Conservation (phyloP, 2,888 invertebrate genomes). For the Ophonus ardosiacus region DNA sequence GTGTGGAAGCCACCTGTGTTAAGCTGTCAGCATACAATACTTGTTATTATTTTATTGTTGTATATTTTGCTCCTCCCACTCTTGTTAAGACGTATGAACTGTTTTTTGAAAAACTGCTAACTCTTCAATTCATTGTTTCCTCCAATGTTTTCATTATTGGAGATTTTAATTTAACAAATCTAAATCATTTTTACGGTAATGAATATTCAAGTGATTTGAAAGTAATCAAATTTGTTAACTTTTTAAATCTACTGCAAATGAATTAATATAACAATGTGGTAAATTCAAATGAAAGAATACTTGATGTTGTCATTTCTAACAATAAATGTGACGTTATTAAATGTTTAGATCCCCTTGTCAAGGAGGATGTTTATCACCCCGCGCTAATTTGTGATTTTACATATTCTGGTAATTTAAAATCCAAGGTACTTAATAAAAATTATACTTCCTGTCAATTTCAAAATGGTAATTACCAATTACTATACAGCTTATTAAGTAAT, state of each 20-base stretch:
- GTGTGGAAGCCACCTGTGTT: not conserved
- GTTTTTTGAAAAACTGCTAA: not conserved
- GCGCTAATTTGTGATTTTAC: not conserved
- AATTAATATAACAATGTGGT: not conserved
- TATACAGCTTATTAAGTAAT: not conserved
- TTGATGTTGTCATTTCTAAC: not conserved
- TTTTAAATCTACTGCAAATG: conserved; percentile 5
- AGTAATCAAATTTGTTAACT: not conserved
- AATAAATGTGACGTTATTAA: not conserved
- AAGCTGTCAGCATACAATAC: not conserved
- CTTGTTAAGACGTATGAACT: not conserved
- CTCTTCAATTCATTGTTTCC: not conserved
- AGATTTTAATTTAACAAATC: conserved; percentile 15
- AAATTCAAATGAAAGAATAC: not conserved
- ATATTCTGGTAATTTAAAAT: not conserved
- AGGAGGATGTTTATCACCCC: not conserved
- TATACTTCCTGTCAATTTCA: not conserved
- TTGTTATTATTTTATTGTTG: not conserved
- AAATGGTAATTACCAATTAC: not conserved
- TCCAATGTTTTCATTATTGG: not conserved
- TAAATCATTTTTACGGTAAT: not conserved
- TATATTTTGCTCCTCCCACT: conserved; percentile 7
- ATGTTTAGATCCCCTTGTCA: not conserved
- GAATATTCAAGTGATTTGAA: conserved; percentile 4
- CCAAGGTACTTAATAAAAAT: not conserved